Percentiles rank a stretch among this genome's conserved stretches.
phyloP scores from a whole-genome alignment of 2,797 vertebrate species.

The Channa striata region DNA sequence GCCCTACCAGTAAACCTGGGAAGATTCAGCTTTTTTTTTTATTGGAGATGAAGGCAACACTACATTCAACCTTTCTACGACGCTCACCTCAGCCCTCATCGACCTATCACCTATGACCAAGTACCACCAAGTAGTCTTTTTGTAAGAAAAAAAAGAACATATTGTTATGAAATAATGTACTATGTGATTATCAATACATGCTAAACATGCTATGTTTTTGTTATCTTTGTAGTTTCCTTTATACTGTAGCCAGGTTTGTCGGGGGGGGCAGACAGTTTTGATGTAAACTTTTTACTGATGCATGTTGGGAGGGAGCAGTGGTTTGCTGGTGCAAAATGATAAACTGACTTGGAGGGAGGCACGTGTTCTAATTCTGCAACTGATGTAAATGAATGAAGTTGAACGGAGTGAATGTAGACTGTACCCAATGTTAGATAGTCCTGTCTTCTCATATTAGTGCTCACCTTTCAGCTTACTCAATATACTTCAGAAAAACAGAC shows the following conservation, averaged over 20 bases:
- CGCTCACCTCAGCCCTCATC: constrained; percentile 31
- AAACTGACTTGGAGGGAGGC: constrained; percentile 33
- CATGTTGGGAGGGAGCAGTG: constrained; percentile 30
- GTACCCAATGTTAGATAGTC: constrained; percentile 49
- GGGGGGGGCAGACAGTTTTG: constrained; percentile 8
- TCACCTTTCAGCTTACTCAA: constrained; percentile 46
- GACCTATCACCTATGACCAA: constrained; percentile 51
- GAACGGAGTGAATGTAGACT: constrained; percentile 67
- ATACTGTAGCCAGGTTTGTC: constrained; percentile 42
- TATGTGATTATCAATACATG: constrained; percentile 79
- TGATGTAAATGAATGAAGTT: constrained; percentile 59
- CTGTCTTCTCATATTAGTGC: constrained; percentile 44
- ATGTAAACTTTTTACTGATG: constrained; percentile 50
- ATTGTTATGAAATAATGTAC: constrained; percentile 75
- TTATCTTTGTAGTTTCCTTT: constrained; percentile 62
- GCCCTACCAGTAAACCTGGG: constrained; percentile 25
- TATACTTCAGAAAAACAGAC: constrained; percentile 36
- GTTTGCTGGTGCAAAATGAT: constrained; percentile 22
- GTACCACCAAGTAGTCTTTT: constrained; percentile 74
- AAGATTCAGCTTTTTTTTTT: constrained; percentile 36
- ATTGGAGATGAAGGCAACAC: constrained; percentile 57
- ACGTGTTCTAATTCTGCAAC: constrained; percentile 30
- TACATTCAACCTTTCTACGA: constrained; percentile 46
- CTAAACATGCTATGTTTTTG: constrained; percentile 64
- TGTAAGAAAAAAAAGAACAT: constrained; percentile 65